A percentile compares a stretch with the other conserved stretches of the same genome.
phyloP scores from a whole-genome alignment of 2,888 invertebrate species.

The Clunio marinus region DNA sequence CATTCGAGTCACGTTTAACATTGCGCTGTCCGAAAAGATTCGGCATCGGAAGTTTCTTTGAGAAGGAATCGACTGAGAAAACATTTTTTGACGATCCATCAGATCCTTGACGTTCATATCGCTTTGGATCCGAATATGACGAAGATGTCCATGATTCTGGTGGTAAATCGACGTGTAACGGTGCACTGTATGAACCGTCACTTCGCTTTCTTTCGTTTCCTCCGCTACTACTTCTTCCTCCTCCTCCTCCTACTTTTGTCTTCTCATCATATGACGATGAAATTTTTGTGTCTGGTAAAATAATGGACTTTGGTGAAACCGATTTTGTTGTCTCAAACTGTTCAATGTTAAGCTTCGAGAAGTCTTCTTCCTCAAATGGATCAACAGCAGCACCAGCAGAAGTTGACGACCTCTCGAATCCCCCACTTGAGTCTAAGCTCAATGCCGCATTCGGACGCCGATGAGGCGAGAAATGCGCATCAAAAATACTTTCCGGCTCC shows the following conservation, averaged over 20 bases:
- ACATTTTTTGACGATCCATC: conserved; percentile 46
- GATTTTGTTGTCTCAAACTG: conserved; percentile 47
- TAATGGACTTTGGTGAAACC: conserved; percentile 42
- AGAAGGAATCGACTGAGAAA: conserved; percentile 52
- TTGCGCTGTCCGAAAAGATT: conserved; percentile 50
- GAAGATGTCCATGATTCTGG: conserved; percentile 55
- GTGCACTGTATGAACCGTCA: conserved; percentile 58
- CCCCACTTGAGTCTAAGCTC: conserved; percentile 3
- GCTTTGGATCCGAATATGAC: conserved; percentile 49
- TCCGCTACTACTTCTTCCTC: conserved; percentile 44
- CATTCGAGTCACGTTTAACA: conserved; percentile 50
- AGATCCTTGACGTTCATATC: conserved; percentile 43
- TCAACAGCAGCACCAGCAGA: too few relatives aligned
- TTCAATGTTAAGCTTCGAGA: conserved; percentile 47
- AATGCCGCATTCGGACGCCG: background rate
- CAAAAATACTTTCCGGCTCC: conserved; percentile 43
- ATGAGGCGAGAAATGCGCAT: conserved; percentile 40
- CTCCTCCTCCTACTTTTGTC: conserved; percentile 45
- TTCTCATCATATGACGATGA: conserved; percentile 44
- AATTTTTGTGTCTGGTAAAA: conserved; percentile 44
- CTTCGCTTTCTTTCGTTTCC: conserved; percentile 46
- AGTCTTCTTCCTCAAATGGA: conserved; percentile 62
- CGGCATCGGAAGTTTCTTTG: conserved; percentile 50
- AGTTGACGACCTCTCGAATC: conserved; percentile 43
- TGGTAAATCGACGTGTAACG: conserved; percentile 65